These are phyloP conservation scores for Dreissena rostriformis DNA, from an alignment of 1,140 invertebrate genomes.

Conservation along the genomic window DNA sequence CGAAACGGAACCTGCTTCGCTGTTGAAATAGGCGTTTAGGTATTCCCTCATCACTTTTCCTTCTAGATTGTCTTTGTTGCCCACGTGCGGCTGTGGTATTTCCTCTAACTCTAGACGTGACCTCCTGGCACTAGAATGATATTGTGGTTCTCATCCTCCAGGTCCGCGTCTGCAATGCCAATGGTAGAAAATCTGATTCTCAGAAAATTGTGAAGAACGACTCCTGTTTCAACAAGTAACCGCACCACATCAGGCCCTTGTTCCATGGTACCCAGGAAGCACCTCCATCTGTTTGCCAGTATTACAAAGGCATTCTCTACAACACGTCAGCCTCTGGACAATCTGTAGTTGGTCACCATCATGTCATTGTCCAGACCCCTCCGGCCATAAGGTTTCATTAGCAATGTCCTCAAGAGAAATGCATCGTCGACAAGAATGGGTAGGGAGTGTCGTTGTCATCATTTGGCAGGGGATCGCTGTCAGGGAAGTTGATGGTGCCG, in stretches of 20 bases:
- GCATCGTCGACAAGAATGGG: conserved; percentile 68
- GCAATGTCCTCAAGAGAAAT: conserved; percentile 55
- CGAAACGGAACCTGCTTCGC: no score
- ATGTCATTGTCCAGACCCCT: not conserved
- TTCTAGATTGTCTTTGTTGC: no score
- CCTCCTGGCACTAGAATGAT: no score
- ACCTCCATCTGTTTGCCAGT: not conserved
- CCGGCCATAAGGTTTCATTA: conserved; percentile 62
- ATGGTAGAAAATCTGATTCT: no score
- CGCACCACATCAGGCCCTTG: conserved; percentile 13
- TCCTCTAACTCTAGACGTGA: no score
- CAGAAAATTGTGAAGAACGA: no score
- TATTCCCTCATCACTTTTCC: no score
- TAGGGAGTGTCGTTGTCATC: conserved; percentile 18
- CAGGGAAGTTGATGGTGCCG: conserved; percentile 60
- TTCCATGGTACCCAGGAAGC: conserved; percentile 2
- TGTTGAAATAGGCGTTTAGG: no score
- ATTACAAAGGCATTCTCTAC: conserved; percentile 77
- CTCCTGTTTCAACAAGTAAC: not conserved
- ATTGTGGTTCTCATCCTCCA: no score
- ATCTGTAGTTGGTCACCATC: not conserved
- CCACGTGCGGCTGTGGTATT: no score
- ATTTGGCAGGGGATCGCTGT: conserved; percentile 27
- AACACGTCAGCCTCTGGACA: conserved; percentile 64
- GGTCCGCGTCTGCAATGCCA: no score